Evolutionary conservation across 2,113 vertebrate species (phyloP).

Genomic region (Macroglossus sobrinus): DNA sequence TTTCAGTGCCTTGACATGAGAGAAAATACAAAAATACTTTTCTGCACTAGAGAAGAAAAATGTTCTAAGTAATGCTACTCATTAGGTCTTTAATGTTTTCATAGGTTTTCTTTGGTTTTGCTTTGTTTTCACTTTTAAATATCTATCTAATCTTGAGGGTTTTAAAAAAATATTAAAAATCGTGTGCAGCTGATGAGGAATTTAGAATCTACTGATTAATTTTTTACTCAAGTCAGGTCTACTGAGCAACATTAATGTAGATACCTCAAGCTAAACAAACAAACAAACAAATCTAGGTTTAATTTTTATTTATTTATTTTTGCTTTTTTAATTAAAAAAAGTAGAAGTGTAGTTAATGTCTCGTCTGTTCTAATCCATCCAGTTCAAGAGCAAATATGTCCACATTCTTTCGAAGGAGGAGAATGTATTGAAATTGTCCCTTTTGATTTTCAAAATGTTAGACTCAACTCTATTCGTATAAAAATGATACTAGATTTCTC

Average conservation of each 20-base stretch:
- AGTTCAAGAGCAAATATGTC: not conserved
- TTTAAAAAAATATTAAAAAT: not conserved
- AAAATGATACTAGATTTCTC: not conserved
- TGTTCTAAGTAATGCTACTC: not conserved
- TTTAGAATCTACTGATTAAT: not conserved
- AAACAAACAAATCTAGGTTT: not conserved
- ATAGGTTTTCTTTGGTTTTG: not conserved
- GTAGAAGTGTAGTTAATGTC: not conserved
- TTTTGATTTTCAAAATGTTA: not conserved
- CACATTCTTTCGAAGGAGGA: not conserved
- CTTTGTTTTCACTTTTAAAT: not conserved
- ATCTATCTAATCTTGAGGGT: not conserved
- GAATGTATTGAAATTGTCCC: not conserved
- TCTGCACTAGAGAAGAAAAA: not conserved
- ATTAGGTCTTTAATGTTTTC: not conserved
- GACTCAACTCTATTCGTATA: not conserved
- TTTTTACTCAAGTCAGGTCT: not conserved
- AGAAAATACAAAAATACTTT: not conserved
- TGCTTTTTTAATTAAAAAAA: not conserved
- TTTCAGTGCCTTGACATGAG: not conserved
- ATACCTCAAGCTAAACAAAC: not conserved
- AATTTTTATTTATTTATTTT: not conserved
- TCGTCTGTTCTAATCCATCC: not conserved
- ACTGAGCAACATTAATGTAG: not conserved
- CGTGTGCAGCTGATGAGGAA: not conserved